Conservation (phyloP, 2,797 vertebrate species). For the Etheostoma perlongum region DNA sequence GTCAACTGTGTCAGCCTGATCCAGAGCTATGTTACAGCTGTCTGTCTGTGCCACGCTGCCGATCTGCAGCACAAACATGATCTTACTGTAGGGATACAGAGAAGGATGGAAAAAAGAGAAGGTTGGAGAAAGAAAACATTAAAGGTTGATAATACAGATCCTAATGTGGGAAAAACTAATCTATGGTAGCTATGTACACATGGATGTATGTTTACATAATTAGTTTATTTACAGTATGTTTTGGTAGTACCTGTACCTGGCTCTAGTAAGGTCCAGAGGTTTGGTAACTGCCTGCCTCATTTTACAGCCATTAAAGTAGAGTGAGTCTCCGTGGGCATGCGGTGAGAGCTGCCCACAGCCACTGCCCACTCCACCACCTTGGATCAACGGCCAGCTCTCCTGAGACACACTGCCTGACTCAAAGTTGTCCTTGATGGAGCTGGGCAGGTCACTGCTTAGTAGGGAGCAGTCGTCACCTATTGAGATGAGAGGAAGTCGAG, state of each 20-base stretch:
- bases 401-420: conserved; percentile 93
- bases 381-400: conserved; percentile 96
- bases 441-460: conserved; percentile 93
- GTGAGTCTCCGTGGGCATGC: conserved; percentile 96
- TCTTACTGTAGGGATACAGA: conserved; percentile 89
- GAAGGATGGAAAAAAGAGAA: conserved; percentile 9
- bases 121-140: conserved; percentile 15
- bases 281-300: conserved; percentile 96
- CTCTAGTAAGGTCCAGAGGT: conserved; percentile 96
- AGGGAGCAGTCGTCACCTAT: conserved; percentile 96
- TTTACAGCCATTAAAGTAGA: conserved; percentile 98
- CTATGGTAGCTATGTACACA: not conserved
- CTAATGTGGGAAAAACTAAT: not conserved
- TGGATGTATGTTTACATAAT: not conserved
- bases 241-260: conserved; percentile 90
- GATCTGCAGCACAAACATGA: conserved; percentile 99
- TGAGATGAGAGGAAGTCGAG: conserved; percentile 23
- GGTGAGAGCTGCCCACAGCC: conserved; percentile 98
- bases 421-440: conserved; percentile 98
- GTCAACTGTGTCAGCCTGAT: conserved; percentile 92
- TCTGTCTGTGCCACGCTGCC: conserved; percentile 95
- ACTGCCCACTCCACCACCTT: conserved; percentile 94
- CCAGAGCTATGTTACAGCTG: conserved; percentile 96
- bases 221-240: conserved; percentile 41
- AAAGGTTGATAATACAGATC: not conserved